Conservation (phyloP, 2,888 invertebrate genomes). For the Ernsta delagoae region DNA sequence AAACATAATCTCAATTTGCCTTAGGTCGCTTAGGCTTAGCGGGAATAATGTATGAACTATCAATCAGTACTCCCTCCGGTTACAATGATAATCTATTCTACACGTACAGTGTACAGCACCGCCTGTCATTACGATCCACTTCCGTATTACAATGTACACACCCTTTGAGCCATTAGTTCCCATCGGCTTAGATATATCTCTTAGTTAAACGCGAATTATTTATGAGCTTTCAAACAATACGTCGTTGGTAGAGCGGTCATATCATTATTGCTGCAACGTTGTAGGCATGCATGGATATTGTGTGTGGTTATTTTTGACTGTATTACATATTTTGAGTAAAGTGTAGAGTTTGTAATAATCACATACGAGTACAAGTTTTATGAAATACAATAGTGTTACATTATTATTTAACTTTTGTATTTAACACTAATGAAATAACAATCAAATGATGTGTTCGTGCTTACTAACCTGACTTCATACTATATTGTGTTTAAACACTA, state of each 20-base stretch:
- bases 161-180: conserved; percentile 13
- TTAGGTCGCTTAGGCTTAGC: not conserved
- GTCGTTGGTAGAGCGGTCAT: not conserved
- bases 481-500: no score
- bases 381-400: no score
- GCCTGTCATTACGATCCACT: conserved; percentile 11
- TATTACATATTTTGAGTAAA: no score
- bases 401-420: no score
- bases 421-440: no score
- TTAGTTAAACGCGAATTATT: conserved; percentile 10
- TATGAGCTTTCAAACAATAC: conserved; percentile 9
- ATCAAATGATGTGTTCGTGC: no score
- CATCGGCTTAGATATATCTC: conserved; percentile 9
- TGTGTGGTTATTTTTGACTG: no score
- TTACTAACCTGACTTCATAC: no score
- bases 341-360: no score
- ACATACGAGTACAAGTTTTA: no score
- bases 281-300: no score
- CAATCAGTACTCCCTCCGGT: conserved; percentile 24
- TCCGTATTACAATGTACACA: conserved; percentile 2
- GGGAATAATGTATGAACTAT: conserved; percentile 33
- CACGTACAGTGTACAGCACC: not conserved
- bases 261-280: not conserved
- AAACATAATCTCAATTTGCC: not conserved
- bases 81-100: not conserved